Conservation (phyloP, 1,140 invertebrate genomes). For the Heliconius nattereri region DNA sequence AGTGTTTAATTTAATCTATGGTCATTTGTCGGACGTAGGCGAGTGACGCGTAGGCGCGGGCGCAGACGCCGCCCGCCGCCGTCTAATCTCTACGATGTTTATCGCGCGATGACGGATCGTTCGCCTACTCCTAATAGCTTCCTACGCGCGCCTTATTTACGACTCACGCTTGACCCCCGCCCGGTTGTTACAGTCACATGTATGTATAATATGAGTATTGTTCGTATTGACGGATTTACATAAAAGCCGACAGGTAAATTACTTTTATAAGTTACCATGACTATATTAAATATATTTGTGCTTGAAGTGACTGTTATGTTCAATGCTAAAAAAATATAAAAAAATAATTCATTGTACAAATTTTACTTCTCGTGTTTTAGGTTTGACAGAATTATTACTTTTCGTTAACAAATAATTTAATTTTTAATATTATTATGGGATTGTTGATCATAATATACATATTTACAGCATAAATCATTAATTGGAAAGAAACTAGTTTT, state of each 20-base stretch:
- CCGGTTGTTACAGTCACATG: constrained; percentile 28
- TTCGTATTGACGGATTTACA: constrained; percentile 23
- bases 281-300: background rate
- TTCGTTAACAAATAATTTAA: no score
- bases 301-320: background rate
- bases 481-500: no score
- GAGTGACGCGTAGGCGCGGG: constrained; percentile 49
- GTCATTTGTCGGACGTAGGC: constrained; percentile 34
- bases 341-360: no score
- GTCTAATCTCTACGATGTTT: constrained; percentile 64
- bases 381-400: no score
- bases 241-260: background rate
- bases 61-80: constrained; percentile 46
- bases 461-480: no score
- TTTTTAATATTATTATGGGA: no score
- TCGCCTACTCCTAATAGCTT: constrained; percentile 47
- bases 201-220: constrained; percentile 30
- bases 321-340: no score
- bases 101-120: constrained; percentile 65
- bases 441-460: no score
- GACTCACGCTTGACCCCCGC: constrained; percentile 31
- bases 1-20: constrained; percentile 31
- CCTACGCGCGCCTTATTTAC: constrained; percentile 41
- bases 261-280: background rate
- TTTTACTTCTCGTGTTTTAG: no score